Evolutionary conservation across 2,888 invertebrate species (phyloP).

Genomic region (Macrosiphum euphorbiae): DNA sequence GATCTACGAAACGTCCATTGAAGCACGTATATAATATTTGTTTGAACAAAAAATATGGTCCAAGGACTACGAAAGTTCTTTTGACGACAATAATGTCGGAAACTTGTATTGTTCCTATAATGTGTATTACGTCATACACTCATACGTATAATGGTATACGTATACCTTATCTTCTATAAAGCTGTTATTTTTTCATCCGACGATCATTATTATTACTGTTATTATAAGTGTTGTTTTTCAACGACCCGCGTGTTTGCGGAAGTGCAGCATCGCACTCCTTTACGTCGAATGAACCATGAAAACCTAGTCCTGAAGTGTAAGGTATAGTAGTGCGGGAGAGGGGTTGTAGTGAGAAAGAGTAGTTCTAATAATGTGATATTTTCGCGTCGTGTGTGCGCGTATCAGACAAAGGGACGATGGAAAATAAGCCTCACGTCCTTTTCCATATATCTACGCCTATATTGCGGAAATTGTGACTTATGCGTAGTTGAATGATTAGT

Average conservation of each 20-base stretch:
- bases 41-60: not conserved
- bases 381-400: not conserved
- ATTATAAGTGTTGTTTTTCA: not conserved
- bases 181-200: not conserved
- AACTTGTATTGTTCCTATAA: not conserved
- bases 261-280: not conserved
- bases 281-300: constrained; percentile 9
- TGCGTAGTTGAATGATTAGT: not conserved
- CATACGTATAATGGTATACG: not conserved
- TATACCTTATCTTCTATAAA: not conserved
- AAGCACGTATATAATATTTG: not conserved
- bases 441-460: not conserved
- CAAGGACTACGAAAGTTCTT: not conserved
- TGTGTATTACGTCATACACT: not conserved
- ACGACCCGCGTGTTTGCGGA: not conserved
- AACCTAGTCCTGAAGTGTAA: not conserved
- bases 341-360: not conserved
- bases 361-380: not conserved
- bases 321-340: not conserved
- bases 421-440: not conserved
- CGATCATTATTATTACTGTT: not conserved
- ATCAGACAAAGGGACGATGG: not conserved
- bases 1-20: not conserved
- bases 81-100: not conserved
- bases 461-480: not conserved